These are phyloP conservation scores for Poecilia gillii DNA, from an alignment of 2,797 vertebrate species.

Conservation along the genomic window DNA sequence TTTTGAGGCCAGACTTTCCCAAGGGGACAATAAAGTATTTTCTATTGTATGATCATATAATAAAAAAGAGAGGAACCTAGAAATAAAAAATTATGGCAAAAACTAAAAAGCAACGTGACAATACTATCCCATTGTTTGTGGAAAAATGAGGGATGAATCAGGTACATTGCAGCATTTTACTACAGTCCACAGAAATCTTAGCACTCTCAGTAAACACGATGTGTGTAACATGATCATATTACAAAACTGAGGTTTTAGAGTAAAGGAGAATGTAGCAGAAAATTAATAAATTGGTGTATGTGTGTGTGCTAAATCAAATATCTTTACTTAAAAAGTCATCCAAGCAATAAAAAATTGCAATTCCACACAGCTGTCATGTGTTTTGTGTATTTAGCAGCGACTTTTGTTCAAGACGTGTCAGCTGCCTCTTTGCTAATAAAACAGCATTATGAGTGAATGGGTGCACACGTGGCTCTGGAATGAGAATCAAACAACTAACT, in stretches of 20 bases:
- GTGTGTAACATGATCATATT: background rate
- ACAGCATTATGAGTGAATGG: background rate
- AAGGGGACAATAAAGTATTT: background rate
- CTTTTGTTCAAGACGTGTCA: constrained; percentile 20
- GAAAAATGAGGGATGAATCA: background rate
- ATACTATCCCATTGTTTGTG: background rate
- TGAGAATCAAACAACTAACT: background rate
- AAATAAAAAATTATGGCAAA: background rate
- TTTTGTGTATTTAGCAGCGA: background rate
- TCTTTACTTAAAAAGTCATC: background rate
- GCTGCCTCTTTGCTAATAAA: constrained; percentile 29
- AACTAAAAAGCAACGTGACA: background rate
- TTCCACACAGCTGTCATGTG: background rate
- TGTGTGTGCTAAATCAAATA: background rate
- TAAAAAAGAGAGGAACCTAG: background rate
- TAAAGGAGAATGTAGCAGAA: background rate
- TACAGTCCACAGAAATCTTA: background rate
- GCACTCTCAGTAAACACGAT: background rate
- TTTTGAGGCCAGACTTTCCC: background rate
- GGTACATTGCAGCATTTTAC: background rate
- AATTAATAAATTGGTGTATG: background rate
- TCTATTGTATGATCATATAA: background rate
- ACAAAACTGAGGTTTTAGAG: background rate
- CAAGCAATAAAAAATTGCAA: background rate
- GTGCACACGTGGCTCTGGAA: background rate